A percentile compares a stretch with the other conserved stretches of the same genome.
Conservation (phyloP, 2,113 vertebrate species). For the Trichomycterus rosablanca region DNA sequence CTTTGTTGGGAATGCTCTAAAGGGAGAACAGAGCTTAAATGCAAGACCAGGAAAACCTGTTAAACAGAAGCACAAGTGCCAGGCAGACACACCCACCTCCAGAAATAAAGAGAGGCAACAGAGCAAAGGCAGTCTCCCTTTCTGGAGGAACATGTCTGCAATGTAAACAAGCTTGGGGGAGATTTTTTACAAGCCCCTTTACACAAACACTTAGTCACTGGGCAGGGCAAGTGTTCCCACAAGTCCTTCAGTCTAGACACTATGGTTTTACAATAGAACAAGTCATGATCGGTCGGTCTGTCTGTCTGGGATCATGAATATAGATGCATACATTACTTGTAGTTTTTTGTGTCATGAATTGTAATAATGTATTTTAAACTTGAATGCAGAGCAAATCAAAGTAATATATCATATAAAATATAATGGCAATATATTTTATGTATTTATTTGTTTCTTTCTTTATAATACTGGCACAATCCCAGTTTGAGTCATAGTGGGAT, state of each 20-base stretch:
- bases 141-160: slow-evolving; percentile 5
- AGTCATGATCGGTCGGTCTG: no score
- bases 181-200: neutral
- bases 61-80: neutral
- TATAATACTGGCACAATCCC: no score
- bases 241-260: neutral
- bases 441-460: no score
- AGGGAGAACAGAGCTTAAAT: neutral
- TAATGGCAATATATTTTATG: no score
- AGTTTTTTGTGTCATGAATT: no score
- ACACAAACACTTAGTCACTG: slow-evolving; percentile 6
- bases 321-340: no score
- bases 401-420: no score
- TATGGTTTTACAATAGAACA: neutral
- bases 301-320: no score
- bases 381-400: no score
- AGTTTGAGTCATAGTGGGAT: no score
- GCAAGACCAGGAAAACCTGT: slow-evolving; percentile 3
- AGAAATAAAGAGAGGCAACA: neutral
- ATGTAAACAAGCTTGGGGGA: neutral
- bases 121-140: neutral
- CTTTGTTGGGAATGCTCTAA: neutral
- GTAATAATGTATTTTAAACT: no score
- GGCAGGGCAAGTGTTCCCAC: no score
- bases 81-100: slow-evolving; percentile 1